A percentile compares a stretch with the other conserved stretches of the same genome.
Evolutionary conservation across 2,888 invertebrate genomes (phyloP).

Genomic region (Netelia virgata): DNA sequence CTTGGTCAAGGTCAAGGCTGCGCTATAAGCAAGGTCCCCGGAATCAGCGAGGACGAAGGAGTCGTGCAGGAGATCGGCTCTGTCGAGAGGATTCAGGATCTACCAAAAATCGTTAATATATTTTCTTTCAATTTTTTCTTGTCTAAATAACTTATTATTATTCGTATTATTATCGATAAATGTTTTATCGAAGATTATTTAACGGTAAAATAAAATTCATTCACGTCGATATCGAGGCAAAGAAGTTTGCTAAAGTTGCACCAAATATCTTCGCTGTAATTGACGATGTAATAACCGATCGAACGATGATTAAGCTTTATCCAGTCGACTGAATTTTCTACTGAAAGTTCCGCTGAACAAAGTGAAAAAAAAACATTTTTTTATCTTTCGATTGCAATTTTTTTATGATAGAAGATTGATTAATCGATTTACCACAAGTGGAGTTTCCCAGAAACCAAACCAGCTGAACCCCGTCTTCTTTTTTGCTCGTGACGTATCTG

Average conservation of each 20-base stretch:
- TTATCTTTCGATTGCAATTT: not conserved
- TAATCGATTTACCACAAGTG: conserved; percentile 68
- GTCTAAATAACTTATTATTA: not conserved
- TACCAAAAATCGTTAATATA: conserved; percentile 20
- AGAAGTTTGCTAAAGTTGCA: conserved; percentile 65
- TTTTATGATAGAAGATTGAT: not conserved
- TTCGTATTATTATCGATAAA: not conserved
- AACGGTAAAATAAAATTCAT: not conserved
- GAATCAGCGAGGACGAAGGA: conserved; percentile 70
- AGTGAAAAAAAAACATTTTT: not conserved
- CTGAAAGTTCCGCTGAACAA: conserved; percentile 64
- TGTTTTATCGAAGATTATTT: not conserved
- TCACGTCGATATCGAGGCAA: conserved; percentile 63
- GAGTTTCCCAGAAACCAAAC: conserved; percentile 72
- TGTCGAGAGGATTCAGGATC: conserved; percentile 65
- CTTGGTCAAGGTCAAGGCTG: conserved; percentile 67
- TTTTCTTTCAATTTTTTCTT: not conserved
- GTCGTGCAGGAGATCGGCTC: conserved; percentile 73
- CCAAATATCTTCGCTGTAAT: conserved; percentile 73
- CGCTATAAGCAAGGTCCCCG: conserved; percentile 56
- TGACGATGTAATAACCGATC: conserved; percentile 74
- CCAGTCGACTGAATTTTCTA: conserved; percentile 71
- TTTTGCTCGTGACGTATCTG: conserved; percentile 70
- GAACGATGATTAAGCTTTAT: conserved; percentile 74
- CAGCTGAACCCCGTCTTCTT: conserved; percentile 61